Conservation (phyloP, 2,888 invertebrate genomes). For the Mongoloraphidia duomilia region DNA sequence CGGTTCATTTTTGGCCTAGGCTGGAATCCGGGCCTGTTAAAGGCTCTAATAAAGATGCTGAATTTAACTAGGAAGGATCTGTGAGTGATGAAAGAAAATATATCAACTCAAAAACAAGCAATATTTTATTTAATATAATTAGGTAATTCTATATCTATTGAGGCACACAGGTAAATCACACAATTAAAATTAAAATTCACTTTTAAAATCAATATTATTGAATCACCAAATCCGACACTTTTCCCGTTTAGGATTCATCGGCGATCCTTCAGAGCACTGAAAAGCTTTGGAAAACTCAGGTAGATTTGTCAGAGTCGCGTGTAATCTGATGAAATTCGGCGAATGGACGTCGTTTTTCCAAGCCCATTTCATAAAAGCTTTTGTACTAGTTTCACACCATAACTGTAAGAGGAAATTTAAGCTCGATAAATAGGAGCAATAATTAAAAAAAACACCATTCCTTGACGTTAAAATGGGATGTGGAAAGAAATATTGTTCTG, state of each 20-base stretch:
- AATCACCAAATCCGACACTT: conserved; percentile 39
- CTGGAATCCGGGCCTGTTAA: too few relatives aligned
- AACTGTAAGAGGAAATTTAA: conserved; percentile 34
- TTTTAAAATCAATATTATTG: not conserved
- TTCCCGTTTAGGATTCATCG: conserved; percentile 36
- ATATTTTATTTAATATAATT: conserved; percentile 16
- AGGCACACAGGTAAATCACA: not conserved
- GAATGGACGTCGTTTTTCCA: conserved; percentile 54
- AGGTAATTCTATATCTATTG: not conserved
- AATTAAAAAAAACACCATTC: too few relatives aligned
- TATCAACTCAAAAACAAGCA: conserved; percentile 13
- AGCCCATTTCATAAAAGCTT: conserved; percentile 42
- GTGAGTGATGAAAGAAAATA: not conserved
- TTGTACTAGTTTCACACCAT: conserved; percentile 70
- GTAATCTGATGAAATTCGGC: conserved; percentile 53
- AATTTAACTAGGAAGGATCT: too few relatives aligned
- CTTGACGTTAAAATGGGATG: too few relatives aligned
- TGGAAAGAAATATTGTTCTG: too few relatives aligned
- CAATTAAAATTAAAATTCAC: not conserved
- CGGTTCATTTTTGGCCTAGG: too few relatives aligned
- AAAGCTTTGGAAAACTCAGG: conserved; percentile 55
- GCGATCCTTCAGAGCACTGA: conserved; percentile 34
- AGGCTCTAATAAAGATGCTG: too few relatives aligned
- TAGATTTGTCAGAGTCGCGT: conserved; percentile 56
- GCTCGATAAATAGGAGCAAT: too few relatives aligned